phyloP scores from a whole-genome alignment of 2,797 vertebrate genomes.

The Acanthis flammea region DNA sequence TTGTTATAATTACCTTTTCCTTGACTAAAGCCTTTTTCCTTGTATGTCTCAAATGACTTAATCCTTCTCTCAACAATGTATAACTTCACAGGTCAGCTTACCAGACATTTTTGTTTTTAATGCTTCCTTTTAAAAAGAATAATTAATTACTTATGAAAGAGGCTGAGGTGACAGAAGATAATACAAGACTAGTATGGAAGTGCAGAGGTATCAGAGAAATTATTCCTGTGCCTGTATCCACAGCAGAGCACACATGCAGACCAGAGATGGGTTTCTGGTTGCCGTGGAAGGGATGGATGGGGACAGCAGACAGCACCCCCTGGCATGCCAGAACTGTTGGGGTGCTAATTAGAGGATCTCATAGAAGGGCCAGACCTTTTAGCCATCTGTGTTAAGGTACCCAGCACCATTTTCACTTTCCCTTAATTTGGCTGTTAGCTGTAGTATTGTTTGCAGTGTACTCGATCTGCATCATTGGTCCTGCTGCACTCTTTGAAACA shows the following conservation, averaged over 20 bases:
- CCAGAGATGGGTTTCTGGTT: neutral
- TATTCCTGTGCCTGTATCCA: neutral
- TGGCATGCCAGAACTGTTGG: neutral
- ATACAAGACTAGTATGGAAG: neutral
- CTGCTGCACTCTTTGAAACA: conserved; percentile 12
- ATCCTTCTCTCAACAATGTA: neutral
- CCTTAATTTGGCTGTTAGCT: neutral
- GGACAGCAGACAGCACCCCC: neutral
- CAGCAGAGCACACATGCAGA: fast-evolving
- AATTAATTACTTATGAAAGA: neutral
- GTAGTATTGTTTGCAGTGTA: neutral
- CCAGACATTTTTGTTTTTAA: neutral
- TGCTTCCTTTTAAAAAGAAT: neutral
- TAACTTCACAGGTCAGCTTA: neutral
- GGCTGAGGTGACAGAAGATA: neutral
- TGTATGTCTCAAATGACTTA: neutral
- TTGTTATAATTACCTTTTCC: neutral
- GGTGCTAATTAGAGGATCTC: neutral
- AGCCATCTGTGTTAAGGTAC: neutral
- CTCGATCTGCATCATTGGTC: neutral
- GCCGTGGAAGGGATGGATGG: neutral
- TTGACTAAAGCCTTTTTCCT: neutral
- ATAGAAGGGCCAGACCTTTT: neutral
- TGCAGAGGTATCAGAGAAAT: neutral
- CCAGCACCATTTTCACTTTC: neutral